These are phyloP conservation scores for Panthera leo DNA, from an alignment of 2,113 vertebrate species.

Conservation along the genomic window DNA sequence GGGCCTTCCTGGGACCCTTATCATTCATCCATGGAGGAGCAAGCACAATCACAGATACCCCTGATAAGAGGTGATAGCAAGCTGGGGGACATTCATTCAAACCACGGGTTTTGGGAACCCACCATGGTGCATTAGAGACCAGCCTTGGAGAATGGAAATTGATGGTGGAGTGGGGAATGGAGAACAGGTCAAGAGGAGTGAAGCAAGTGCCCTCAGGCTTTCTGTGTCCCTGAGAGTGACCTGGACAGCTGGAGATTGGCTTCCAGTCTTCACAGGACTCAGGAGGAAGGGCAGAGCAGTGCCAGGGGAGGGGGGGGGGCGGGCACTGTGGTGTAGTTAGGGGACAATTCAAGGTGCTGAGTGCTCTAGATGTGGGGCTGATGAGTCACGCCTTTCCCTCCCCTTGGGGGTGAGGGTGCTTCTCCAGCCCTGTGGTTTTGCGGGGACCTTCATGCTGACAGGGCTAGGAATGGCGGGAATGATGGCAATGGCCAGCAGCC, in stretches of 20 bases:
- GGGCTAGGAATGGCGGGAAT: neutral
- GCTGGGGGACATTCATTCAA: neutral
- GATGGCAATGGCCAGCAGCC: neutral
- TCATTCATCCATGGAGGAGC: neutral
- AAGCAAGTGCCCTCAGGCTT: neutral
- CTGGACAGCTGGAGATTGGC: neutral
- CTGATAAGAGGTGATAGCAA: neutral
- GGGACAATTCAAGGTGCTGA: neutral
- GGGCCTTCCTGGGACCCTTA: neutral
- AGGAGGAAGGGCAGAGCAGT: neutral
- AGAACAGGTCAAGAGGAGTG: neutral
- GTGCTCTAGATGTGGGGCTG: neutral
- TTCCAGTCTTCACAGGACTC: neutral
- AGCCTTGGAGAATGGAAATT: neutral
- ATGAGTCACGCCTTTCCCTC: neutral
- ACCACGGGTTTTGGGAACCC: neutral
- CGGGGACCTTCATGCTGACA: neutral
- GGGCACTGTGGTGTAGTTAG: too few relatives aligned
- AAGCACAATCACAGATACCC: neutral
- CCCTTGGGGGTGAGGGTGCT: neutral
- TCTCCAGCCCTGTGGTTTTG: neutral
- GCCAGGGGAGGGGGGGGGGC: rapidly evolving
- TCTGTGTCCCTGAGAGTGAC: too few relatives aligned
- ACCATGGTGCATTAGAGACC: neutral
- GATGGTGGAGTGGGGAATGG: too few relatives aligned